Percentiles rank a stretch among this genome's conserved stretches.
These are phyloP conservation scores for Okamejei kenojei DNA, from an alignment of 2,797 vertebrate species.

Conservation along the genomic window DNA sequence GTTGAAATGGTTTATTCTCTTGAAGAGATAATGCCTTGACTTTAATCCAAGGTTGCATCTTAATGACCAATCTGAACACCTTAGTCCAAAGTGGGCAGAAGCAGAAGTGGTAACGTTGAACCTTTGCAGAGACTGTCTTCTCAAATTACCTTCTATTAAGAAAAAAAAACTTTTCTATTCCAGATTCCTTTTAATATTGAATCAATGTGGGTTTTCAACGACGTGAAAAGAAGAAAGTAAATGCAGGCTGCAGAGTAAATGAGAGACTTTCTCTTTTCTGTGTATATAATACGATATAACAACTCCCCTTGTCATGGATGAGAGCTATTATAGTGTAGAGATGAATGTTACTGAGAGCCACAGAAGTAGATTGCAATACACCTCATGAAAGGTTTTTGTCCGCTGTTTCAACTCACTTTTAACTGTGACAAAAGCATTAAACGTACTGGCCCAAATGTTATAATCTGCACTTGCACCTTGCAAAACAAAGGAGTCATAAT, in stretches of 20 bases:
- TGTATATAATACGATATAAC: conserved; percentile 48
- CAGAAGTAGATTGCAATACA: conserved; percentile 50
- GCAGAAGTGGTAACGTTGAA: not conserved
- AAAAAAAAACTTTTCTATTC: conserved; percentile 4
- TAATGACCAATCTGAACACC: not conserved
- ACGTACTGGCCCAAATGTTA: not conserved
- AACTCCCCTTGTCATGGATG: conserved; percentile 47
- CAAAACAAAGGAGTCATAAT: conserved; percentile 18
- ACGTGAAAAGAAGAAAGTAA: conserved; percentile 44
- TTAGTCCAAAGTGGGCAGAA: not conserved
- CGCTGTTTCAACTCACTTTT: conserved; percentile 21
- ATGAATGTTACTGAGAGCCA: conserved; percentile 50
- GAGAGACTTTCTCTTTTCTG: conserved; percentile 48
- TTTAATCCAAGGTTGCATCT: not conserved
- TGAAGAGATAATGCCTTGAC: not conserved
- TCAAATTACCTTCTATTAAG: not conserved
- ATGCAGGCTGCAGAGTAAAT: conserved; percentile 44
- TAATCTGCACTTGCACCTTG: conserved; percentile 14
- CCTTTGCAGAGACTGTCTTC: not conserved
- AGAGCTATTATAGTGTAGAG: conserved; percentile 48
- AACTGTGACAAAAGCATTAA: not conserved
- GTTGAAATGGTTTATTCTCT: not conserved
- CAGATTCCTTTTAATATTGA: not conserved
- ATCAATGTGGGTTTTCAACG: not conserved
- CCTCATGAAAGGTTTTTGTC: conserved; percentile 29